These are phyloP conservation scores for Chiloscyllium plagiosum DNA, from an alignment of 2,113 vertebrate genomes.

Conservation along the genomic window DNA sequence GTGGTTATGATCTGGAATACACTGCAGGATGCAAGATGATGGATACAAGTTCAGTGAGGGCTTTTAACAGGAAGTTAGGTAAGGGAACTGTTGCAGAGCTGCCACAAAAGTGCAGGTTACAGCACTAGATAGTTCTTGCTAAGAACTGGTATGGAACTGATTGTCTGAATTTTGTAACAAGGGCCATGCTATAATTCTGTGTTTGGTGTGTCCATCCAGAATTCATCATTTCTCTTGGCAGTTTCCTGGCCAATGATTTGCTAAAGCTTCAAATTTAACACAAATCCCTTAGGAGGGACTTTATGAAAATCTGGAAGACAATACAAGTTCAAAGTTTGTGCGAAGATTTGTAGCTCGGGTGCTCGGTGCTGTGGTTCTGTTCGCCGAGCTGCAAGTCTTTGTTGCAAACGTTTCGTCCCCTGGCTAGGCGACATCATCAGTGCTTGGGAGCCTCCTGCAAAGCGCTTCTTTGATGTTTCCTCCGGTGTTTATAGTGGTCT, in stretches of 20 bases:
- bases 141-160: not conserved
- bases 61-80: not conserved
- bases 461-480: too few species aligned
- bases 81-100: not conserved
- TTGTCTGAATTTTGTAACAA: not conserved
- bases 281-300: not conserved
- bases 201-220: not conserved
- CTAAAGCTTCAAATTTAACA: not conserved
- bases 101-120: too few species aligned
- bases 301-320: not conserved
- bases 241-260: not conserved
- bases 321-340: too few species aligned
- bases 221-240: not conserved
- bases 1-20: not conserved
- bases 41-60: not conserved
- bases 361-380: too few species aligned
- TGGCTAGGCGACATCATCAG: too few species aligned
- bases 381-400: too few species aligned
- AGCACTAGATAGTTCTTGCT: too few species aligned
- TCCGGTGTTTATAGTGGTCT: too few species aligned
- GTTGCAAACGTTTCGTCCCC: too few species aligned
- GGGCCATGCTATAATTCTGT: not conserved
- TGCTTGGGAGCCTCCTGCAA: too few species aligned
- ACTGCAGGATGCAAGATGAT: not conserved
- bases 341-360: too few species aligned